Base-by-base conservation (phyloP, 2,797 vertebrate species). In the Pangasius mekongensis region DNA sequence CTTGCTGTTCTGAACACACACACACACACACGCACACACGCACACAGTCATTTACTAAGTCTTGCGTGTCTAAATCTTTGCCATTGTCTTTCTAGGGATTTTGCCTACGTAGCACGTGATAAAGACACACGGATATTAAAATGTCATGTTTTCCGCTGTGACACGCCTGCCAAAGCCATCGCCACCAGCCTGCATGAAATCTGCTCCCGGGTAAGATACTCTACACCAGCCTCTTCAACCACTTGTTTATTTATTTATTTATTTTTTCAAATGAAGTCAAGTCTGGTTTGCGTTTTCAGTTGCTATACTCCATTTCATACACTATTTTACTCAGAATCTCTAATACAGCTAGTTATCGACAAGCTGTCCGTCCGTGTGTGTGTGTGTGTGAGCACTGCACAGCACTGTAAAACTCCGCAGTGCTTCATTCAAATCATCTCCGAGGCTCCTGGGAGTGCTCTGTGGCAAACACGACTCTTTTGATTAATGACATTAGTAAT, bases 71-170 rank as follows among this genome's bases (percentile, higher is more conserved):
- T 67, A 22, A 87, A 84, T 67, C 90, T 71, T 39, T 66, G 67
- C 54, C 52, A 14, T 88, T 82, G 82, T 86, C 76, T 7, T 94
- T 77, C 9, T 94, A 99, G 98, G 95, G 98, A 99, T 93, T 99
- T 99, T 93, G 98, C 98, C 67, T 99, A 99, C 0, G 98, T 99
- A 93, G 98, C 98, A 0, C 97, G 98, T 93, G 98, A 99, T 93
- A 98, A 97, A 95, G 98, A 98, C 92, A 99, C 98, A 33, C 96
- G 98, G 92, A 98, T 99, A 93, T 95, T 99, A 96, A 99, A 99
- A 97, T 99, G 98, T 96, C 98, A 99, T 95, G 98, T 99, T 92
- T 99, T 99, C 94, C 98, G 98, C 93, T 99, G 98, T 98, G 98
- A 99, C 95, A 99, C 98, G 1, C 98, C 98, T 84, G 98, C 98